Evolutionary conservation across 2,888 invertebrate genomes (phyloP), one percentile per base, ranked within the genome.

Genomic region (Cataglyphis livida): DNA sequence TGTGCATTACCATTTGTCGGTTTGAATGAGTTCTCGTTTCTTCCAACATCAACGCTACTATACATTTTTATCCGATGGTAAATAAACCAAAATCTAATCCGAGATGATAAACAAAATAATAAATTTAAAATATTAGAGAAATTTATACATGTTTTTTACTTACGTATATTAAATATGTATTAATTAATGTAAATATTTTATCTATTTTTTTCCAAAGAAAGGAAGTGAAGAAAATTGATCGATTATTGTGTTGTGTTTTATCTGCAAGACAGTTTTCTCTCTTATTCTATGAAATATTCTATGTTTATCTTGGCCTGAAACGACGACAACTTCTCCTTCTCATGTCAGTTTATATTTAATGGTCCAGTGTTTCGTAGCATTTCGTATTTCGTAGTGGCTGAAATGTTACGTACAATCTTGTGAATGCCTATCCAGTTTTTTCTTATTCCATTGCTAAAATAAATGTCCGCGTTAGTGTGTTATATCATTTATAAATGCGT

Each of bases 261-360:
- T 44, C 15, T 38, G 64, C 32, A 32, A 66, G 32, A 32, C n/a
- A n/a, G 48, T 3, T 32, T 21, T 25, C 25, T 25, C 38, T 73
- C 59, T 59, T 25, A 70, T 57, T 28, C 10, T 25, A 12, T 6
- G 51, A 18, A 32, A 57, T 51, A 65, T 83, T 90, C 79, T 78
- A 74, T 83, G 90, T 38, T 81, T 81, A 64, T 82, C 15, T 59
- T 28, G 66, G 48, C 59, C 48, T 74, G 82, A 76, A 85, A 86
- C 81, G 84, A 87, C 79, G 88, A 70, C 66, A 83, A 70, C 83
- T 64, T 62, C 59, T 28, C 9, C 0, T 35, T 35, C 35, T 35
- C 35, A 35, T 6, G 35, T 57, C 5, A n/a, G 0, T 51, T 79
- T 44, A 15, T 35, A 35, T 35, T 35, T 35, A 35, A 32, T 35